phyloP scores from a whole-genome alignment of 2,113 vertebrate genomes.

The Elanoides forficatus region DNA sequence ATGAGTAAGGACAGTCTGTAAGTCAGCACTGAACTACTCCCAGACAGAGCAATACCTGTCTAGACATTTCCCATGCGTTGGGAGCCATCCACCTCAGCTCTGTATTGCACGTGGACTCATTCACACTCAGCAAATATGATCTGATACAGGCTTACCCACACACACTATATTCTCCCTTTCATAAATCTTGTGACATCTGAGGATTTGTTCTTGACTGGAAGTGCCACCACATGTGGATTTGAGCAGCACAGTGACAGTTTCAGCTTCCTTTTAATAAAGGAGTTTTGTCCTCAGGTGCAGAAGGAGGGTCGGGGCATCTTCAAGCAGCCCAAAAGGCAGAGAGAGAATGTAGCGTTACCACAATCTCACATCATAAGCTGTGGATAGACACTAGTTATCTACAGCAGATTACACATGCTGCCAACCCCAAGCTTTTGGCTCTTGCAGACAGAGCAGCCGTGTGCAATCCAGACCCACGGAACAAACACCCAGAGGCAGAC shows the following conservation, averaged over 20 bases:
- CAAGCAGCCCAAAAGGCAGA: neutral
- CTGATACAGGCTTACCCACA: neutral
- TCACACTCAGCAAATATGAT: neutral
- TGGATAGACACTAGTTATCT: too few relatives aligned
- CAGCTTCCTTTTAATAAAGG: neutral
- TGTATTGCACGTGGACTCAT: rapidly evolving
- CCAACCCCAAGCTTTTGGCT: neutral
- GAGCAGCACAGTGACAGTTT: neutral
- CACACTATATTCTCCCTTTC: neutral
- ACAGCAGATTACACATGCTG: neutral
- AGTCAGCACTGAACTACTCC: neutral
- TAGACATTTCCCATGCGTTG: rapidly evolving
- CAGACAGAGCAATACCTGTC: neutral
- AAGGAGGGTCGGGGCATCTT: neutral
- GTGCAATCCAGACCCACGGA: rapidly evolving
- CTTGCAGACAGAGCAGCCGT: rapidly evolving
- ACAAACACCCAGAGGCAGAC: neutral
- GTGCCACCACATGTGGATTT: neutral
- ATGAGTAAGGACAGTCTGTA: neutral
- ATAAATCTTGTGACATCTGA: neutral
- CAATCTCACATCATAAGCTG: neutral
- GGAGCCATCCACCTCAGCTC: neutral
- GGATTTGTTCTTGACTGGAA: neutral
- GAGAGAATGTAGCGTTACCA: neutral
- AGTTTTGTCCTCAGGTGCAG: neutral